Conservation (phyloP, 2,888 invertebrate genomes). For the Lithophane socia region DNA sequence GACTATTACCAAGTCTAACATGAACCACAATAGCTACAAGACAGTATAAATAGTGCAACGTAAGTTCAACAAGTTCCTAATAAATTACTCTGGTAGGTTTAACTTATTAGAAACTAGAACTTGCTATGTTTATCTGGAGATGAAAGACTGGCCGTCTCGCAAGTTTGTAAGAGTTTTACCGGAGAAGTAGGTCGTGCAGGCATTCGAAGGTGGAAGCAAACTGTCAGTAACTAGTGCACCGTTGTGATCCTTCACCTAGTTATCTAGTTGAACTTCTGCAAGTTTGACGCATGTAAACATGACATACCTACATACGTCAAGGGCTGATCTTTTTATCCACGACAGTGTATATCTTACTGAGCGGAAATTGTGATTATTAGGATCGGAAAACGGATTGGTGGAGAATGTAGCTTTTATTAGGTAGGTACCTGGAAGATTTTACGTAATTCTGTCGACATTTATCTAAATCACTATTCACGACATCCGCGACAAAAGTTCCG, state of each 20-base stretch:
- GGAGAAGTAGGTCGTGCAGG: slow-evolving; percentile 55
- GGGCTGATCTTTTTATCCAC: neutral
- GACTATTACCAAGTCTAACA: neutral
- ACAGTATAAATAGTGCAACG: slow-evolving; percentile 19
- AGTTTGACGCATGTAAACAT: slow-evolving; percentile 31
- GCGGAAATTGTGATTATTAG: neutral
- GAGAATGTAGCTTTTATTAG: neutral
- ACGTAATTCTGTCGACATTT: neutral
- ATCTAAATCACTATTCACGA: neutral
- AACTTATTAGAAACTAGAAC: slow-evolving; percentile 44
- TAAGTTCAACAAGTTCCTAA: slow-evolving; percentile 23
- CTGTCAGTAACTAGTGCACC: slow-evolving; percentile 46
- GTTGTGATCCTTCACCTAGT: slow-evolving; percentile 50
- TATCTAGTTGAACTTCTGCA: slow-evolving; percentile 31
- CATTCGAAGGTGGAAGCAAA: slow-evolving; percentile 47
- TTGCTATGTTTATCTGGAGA: slow-evolving; percentile 54
- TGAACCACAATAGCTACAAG: slow-evolving; percentile 10
- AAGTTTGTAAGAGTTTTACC: slow-evolving; percentile 54
- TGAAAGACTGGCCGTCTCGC: slow-evolving; percentile 53
- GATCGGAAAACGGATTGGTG: neutral
- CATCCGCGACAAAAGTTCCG: too few species aligned
- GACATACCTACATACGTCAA: neutral
- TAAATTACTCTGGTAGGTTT: slow-evolving; percentile 37
- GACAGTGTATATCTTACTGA: neutral
- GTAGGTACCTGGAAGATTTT: neutral